Base-by-base conservation (phyloP, 2,113 vertebrate species). In the Cygnus atratus region DNA sequence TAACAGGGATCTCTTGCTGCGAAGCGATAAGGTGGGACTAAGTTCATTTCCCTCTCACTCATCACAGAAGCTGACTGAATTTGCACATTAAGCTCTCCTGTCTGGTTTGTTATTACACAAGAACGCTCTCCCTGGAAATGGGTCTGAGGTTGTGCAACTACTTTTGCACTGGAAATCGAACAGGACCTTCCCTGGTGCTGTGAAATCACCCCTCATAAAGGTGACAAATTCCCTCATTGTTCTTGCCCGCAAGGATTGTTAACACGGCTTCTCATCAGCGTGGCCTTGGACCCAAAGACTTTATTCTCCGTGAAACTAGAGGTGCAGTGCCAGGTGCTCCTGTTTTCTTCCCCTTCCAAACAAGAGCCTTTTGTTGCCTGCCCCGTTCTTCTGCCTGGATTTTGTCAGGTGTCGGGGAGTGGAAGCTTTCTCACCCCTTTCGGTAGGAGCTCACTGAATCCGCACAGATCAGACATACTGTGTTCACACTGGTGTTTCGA, bases 1-100 rank as follows among this genome's bases (percentile, higher is more conserved):
- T 89, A 44, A 57, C 92, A 97, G 95, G 83, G 63, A 6, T 67
- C 58, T 41, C 77, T 46, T 19, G 13, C 73, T 16, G 2, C 14
- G 11, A 78, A 52, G 22, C 67, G 72, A 8, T 31, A 20, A 70
- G 54, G 25, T 80, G 70, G 37, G 24, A 65, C 50, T 41, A 35
- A 16, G 17, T 25, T 58, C 29, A 4, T 78, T 50, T 79, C n/a
- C 58, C 29, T 81, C 35, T 59, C 54, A n/a, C 72, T 87, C 58
- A 57, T 83, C 43, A 28, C 50, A 63, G n/a, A 78, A 15, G 14
- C 87, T 75, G 76, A 59, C 73, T 44, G 48, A 68, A 70, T 9
- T 11, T 72, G 81, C 77, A 77, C 41, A 33, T 43, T 39, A 41
- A 74, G 25, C 22, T 82, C 46, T 66, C 65, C 59, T n/a, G 55